phyloP scores from a whole-genome alignment of 2,113 vertebrate genomes.

The Melospiza melodia region DNA sequence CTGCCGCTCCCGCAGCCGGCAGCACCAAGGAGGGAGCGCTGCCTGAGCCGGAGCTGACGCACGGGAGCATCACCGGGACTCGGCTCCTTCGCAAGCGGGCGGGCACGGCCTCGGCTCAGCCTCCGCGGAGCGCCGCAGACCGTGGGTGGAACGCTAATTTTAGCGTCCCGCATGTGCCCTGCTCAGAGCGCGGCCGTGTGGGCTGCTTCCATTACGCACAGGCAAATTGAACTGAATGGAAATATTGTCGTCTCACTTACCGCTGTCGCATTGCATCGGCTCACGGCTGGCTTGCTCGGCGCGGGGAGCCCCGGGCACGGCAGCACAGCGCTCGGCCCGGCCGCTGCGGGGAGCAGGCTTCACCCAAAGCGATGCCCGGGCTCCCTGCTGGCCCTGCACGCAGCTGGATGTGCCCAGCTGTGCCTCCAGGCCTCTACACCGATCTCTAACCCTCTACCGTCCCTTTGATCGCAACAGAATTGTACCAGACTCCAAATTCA shows the following conservation, averaged over 20 bases:
- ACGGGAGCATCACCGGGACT: background rate
- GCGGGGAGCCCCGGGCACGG: background rate
- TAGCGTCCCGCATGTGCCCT: background rate
- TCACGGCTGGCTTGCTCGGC: background rate
- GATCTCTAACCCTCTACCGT: background rate
- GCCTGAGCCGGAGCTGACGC: background rate
- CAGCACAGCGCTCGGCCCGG: background rate
- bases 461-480: background rate
- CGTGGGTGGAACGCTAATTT: slow-evolving; percentile 30
- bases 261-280: background rate
- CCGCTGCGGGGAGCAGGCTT: background rate
- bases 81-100: background rate
- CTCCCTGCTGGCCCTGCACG: background rate
- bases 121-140: background rate
- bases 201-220: slow-evolving; percentile 61
- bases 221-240: slow-evolving; percentile 42
- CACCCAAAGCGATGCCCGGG: background rate
- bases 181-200: background rate
- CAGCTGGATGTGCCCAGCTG: background rate
- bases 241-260: slow-evolving; percentile 35
- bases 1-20: background rate
- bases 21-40: background rate
- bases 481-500: background rate
- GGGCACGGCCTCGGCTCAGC: background rate
- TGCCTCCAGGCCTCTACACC: background rate